Conservation (phyloP, 2,113 vertebrate species). For the Spilogale gracilis region DNA sequence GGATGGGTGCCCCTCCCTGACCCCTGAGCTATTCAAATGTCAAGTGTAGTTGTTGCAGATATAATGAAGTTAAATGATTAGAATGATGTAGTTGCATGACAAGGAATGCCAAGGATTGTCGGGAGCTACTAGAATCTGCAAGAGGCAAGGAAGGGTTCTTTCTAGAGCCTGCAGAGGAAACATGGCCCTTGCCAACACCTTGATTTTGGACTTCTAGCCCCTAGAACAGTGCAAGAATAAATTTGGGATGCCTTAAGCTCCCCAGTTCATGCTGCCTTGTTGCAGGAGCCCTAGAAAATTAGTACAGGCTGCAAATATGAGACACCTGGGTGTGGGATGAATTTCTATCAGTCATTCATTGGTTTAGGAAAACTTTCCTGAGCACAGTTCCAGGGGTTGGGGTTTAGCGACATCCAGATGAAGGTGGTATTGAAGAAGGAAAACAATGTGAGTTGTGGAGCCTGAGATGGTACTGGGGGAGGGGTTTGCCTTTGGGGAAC, state of each 20-base stretch:
- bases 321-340: not conserved
- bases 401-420: too few relatives aligned
- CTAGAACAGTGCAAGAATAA: not conserved
- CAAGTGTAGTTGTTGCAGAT: not conserved
- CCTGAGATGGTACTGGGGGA: too few relatives aligned
- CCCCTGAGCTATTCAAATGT: not conserved
- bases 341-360: not conserved
- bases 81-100: rapidly evolving
- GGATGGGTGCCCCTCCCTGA: not conserved
- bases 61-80: not conserved
- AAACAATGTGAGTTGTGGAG: too few relatives aligned
- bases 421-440: too few relatives aligned
- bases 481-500: not conserved
- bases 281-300: not conserved
- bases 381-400: not conserved
- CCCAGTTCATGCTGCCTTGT: too few relatives aligned
- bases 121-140: not conserved
- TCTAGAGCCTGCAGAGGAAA: not conserved
- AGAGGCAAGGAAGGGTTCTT: not conserved
- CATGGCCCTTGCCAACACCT: not conserved
- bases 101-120: not conserved
- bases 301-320: not conserved
- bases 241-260: not conserved
- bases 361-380: not conserved
- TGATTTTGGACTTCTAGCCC: not conserved